Base-by-base conservation (phyloP, 2,888 invertebrate genomes). In the Teinopalpus imperialis region DNA sequence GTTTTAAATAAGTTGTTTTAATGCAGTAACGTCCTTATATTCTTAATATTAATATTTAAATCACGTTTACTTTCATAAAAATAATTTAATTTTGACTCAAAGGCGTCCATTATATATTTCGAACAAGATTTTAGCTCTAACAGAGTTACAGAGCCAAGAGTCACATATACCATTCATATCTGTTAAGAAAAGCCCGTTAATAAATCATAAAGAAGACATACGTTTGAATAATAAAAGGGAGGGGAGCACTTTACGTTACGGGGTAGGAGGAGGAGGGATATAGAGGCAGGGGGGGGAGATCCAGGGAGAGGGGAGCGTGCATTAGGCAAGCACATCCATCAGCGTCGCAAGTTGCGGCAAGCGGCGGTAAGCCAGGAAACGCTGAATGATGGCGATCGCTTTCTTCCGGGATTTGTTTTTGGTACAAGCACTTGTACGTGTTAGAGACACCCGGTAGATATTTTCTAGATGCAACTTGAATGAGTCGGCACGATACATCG, bases 161-260 rank as follows among this genome's bases (percentile, higher is more conserved):
- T 37, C 18, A 27, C 26, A 37, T 9, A 6, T 9, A 18, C 26
- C 18, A 41, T 32, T 42, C 24, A 32, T 32, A 26, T 18, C 24
- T 9, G 41, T 32, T 18, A 35, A 44, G 8, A 37, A 20, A 34
- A 24, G n/a, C 16, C 23, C 18, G 16, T 37, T 18, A 44, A 37
- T 44, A 44, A 44, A 44, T 44, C 43, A 44, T 37, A 44, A 27
- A 10, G 24, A 18, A 36, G 34, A 41, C 36, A 41, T 41, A 44
- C 44, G 44, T 44, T 31, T 44, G 43, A 48, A 48, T 48, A 49
- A 49, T 49, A 40, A 49, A 49, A 37, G 44, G 18, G 31, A 31
- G 36, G 16, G 23, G 20, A n/a, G 37, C 36, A 48, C 49, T 44
- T 36, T 24, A 21, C 13, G 13, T 21, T 2, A 3, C 5, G 21